phyloP scores from a whole-genome alignment of 1,140 invertebrate species.

The Trachymyrmex cornetzi region DNA sequence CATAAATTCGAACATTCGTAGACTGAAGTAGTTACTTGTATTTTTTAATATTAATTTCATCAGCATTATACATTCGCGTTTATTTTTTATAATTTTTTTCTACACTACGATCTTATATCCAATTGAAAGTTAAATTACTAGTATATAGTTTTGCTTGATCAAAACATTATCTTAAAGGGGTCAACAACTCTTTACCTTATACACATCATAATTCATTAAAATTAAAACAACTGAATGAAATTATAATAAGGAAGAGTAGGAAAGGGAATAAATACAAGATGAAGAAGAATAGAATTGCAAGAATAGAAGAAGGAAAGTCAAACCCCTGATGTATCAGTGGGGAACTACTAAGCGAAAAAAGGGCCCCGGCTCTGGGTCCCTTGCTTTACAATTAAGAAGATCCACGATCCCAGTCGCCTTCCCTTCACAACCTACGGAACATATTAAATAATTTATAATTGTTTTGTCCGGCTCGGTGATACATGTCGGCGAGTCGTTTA shows the following conservation, averaged over 20 bases:
- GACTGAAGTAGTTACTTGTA: no score
- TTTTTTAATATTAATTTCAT: background rate
- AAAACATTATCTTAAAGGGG: slow-evolving; percentile 58
- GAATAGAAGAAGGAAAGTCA: slow-evolving; percentile 35
- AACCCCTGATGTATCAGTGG: slow-evolving; percentile 20
- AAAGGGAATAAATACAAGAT: slow-evolving; percentile 46
- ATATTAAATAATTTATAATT: slow-evolving; percentile 85
- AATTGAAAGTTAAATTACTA: slow-evolving; percentile 66
- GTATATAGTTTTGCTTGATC: slow-evolving; percentile 58
- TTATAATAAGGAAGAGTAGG: background rate
- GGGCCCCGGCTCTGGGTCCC: slow-evolving; percentile 60
- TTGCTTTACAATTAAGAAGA: slow-evolving; percentile 82
- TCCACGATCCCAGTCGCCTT: slow-evolving; percentile 49
- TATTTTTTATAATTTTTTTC: background rate
- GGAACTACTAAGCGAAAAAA: slow-evolving; percentile 73
- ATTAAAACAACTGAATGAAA: slow-evolving; percentile 66
- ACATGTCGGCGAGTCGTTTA: slow-evolving; percentile 78
- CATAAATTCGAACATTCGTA: no score
- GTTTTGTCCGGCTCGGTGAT: slow-evolving; percentile 79
- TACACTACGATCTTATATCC: background rate
- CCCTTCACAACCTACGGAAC: slow-evolving; percentile 63
- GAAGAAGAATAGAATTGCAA: slow-evolving; percentile 39
- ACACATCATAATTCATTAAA: slow-evolving; percentile 69
- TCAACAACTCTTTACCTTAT: slow-evolving; percentile 52
- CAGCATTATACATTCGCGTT: background rate